A percentile compares a stretch with the other conserved stretches of the same genome.
phyloP scores from a whole-genome alignment of 2,888 invertebrate species.

The Drosophila subsilvestris region DNA sequence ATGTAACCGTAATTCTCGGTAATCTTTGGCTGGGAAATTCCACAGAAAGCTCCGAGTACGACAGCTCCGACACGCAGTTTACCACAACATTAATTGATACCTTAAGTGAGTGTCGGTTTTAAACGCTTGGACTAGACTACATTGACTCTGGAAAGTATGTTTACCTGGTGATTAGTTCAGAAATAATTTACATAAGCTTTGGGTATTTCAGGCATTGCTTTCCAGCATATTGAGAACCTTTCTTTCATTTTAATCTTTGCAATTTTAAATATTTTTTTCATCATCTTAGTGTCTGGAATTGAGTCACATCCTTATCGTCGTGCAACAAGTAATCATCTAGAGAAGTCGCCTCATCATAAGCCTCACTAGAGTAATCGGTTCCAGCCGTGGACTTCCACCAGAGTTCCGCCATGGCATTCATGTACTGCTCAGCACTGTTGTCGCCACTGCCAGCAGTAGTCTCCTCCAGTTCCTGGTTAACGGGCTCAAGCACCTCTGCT shows the following conservation, averaged over 20 bases:
- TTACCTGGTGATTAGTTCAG: not conserved
- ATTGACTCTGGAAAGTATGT: not conserved
- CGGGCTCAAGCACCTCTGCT: not conserved
- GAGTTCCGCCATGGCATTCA: slow-evolving; percentile 28
- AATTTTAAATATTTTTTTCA: not conserved
- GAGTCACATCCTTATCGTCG: not conserved
- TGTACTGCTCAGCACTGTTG: slow-evolving; percentile 41
- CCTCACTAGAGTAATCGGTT: not conserved
- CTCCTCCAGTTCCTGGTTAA: not conserved
- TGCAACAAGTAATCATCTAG: not conserved
- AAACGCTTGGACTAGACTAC: not conserved
- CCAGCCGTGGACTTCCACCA: slow-evolving; percentile 8
- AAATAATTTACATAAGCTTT: no score
- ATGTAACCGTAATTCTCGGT: not conserved
- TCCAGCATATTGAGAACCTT: no score
- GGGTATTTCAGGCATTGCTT: no score
- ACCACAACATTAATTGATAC: slow-evolving; percentile 17
- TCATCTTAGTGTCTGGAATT: not conserved
- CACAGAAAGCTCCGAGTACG: slow-evolving; percentile 2
- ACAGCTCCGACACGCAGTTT: slow-evolving; percentile 6
- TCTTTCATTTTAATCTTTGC: no score
- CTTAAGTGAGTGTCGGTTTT: not conserved
- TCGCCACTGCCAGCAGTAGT: slow-evolving; percentile 12
- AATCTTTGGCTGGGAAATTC: slow-evolving; percentile 30
- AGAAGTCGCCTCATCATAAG: not conserved